Evolutionary conservation across 2,888 invertebrate species (phyloP).

Genomic region (Drosophila birchii): DNA sequence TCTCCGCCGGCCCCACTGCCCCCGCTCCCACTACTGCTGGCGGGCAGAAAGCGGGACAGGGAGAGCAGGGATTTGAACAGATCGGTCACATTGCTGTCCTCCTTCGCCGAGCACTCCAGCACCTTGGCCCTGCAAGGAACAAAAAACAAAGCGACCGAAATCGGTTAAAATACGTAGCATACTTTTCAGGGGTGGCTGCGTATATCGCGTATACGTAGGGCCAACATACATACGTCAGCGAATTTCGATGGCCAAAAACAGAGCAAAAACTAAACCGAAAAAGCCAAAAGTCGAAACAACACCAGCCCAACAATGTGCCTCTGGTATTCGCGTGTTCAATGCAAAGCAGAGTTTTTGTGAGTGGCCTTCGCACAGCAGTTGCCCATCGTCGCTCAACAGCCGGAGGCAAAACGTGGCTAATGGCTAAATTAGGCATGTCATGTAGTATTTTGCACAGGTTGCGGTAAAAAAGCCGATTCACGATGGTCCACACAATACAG

Average conservation of each 20-base stretch:
- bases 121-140: constrained; percentile 88
- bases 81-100: constrained; percentile 91
- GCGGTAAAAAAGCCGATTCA: constrained; percentile 25
- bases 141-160: not conserved
- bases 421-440: constrained; percentile 52
- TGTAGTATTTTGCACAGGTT: constrained; percentile 17
- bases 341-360: constrained; percentile 42
- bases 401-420: constrained; percentile 34
- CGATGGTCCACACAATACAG: constrained; percentile 8
- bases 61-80: constrained; percentile 92
- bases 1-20: constrained; percentile 85
- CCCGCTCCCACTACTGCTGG: constrained; percentile 86
- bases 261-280: constrained; percentile 14
- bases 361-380: constrained; percentile 11
- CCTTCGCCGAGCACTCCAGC: constrained; percentile 91
- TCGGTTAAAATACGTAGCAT: constrained; percentile 15
- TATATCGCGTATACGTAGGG: constrained; percentile 43
- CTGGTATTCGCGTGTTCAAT: constrained; percentile 29
- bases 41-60: constrained; percentile 89
- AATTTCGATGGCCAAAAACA: constrained; percentile 22
- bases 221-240: constrained; percentile 17
- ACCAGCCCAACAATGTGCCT: constrained; percentile 21
- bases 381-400: constrained; percentile 8
- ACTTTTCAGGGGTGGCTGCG: constrained; percentile 10
- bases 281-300: constrained; percentile 24